These are phyloP conservation scores for Coreoperca whiteheadi DNA, from an alignment of 2,113 vertebrate genomes.

Conservation along the genomic window DNA sequence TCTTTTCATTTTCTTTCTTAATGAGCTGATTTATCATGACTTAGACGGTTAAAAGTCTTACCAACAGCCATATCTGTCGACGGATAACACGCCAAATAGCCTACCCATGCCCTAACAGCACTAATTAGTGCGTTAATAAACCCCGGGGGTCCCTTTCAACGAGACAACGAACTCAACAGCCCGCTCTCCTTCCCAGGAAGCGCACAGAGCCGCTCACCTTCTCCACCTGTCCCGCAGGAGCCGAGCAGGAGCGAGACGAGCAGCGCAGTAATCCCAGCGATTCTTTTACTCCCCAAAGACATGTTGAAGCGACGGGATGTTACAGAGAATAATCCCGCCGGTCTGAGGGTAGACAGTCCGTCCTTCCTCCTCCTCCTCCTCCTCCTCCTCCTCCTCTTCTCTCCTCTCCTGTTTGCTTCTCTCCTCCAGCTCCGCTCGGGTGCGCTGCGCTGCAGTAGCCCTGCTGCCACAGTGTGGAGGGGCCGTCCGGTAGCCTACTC, in stretches of 20 bases:
- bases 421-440: conserved; percentile 65
- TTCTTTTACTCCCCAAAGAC: conserved; percentile 48
- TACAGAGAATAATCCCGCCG: conserved; percentile 42
- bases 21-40: neutral
- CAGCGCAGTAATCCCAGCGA: conserved; percentile 63
- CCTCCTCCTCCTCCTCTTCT: neutral
- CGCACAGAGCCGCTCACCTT: conserved; percentile 69
- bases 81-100: neutral
- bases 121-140: neutral
- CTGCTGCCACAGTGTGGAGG: conserved; percentile 41
- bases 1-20: neutral
- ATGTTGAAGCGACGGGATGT: conserved; percentile 59
- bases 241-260: conserved; percentile 56
- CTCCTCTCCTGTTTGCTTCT: conserved; percentile 31
- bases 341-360: conserved; percentile 32
- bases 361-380: conserved; percentile 36
- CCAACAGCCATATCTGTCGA: neutral
- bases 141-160: neutral
- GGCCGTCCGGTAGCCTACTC: conserved; percentile 26
- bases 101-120: neutral
- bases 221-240: conserved; percentile 70
- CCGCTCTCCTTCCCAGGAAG: neutral
- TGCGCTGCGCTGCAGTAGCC: conserved; percentile 52
- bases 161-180: conserved; percentile 3
- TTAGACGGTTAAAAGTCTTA: neutral